Conservation (phyloP, 2,888 invertebrate species). For the Synanthedon vespiformis region DNA sequence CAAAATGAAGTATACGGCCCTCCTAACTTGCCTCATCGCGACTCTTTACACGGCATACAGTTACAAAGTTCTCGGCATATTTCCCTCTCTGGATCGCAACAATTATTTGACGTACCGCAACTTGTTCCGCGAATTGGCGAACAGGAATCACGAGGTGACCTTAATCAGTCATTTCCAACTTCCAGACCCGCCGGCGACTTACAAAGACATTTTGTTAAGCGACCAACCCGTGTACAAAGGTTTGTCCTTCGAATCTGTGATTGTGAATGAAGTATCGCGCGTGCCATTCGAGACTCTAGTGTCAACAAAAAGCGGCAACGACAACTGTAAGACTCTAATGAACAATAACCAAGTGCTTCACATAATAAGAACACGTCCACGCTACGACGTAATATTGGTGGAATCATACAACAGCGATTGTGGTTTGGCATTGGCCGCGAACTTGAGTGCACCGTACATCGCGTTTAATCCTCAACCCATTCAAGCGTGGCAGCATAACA, state of each 20-base stretch:
- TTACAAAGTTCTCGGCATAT: slow-evolving; percentile 66
- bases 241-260: slow-evolving; percentile 58
- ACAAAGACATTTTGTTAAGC: slow-evolving; percentile 65
- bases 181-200: slow-evolving; percentile 54
- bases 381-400: slow-evolving; percentile 77
- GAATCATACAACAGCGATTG: slow-evolving; percentile 84
- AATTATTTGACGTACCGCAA: slow-evolving; percentile 64
- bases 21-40: slow-evolving; percentile 34
- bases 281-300: slow-evolving; percentile 61
- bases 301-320: slow-evolving; percentile 59
- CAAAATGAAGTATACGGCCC: slow-evolving; percentile 37
- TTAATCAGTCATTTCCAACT: slow-evolving; percentile 64
- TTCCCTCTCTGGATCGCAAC: slow-evolving; percentile 63
- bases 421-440: slow-evolving; percentile 75
- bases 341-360: slow-evolving; percentile 64
- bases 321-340: slow-evolving; percentile 61
- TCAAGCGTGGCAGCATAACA: slow-evolving; percentile 66
- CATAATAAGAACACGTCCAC: slow-evolving; percentile 57
- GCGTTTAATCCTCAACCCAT: slow-evolving; percentile 67
- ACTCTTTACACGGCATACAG: slow-evolving; percentile 34
- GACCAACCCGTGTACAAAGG: slow-evolving; percentile 51
- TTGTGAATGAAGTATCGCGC: slow-evolving; percentile 55
- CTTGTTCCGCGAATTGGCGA: slow-evolving; percentile 60
- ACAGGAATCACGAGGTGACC: slow-evolving; percentile 65
- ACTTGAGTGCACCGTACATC: slow-evolving; percentile 75